Base-by-base conservation (phyloP, 2,113 vertebrate species). In the Phalacrocorax brasilianus region DNA sequence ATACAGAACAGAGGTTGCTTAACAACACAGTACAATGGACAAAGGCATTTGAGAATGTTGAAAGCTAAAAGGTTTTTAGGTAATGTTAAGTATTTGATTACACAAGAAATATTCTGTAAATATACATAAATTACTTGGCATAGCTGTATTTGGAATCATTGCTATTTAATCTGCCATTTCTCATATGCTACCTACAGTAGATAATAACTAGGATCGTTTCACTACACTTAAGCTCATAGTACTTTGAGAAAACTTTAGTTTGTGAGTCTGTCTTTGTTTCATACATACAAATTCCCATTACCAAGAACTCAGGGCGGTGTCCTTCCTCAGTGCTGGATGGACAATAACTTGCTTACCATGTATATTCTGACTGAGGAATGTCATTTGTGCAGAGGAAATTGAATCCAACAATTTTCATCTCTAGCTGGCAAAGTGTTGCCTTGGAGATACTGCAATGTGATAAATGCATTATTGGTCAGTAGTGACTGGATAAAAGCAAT, bases 381-480 rank as follows among this genome's bases (percentile, higher is more conserved):
- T 79, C 85, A 94, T 96, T 92, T 97, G 28, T 90, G 50, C 59
- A 73, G 30, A 52, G 62, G 40, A 91, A 90, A 85, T 53, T 38
- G 50, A 96, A 85, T 55, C 56, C 55, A 93, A 77, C 38, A 44
- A 32, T 80, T 96, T 89, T 91, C 63, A 82, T 84, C 58, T 73
- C 44, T 61, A 70, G 66, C 67, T 78, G 86, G 76, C 45, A 89
- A 86, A 85, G 72, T 65, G 83, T 96, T 97, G 95, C 95, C 84
- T 93, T 96, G 94, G 92, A 97, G 97, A 97, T 95, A 95, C 35
- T 88, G 56, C 73, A 94, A 55, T 47, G 59, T 50, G 83, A 89
- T 94, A 97, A 97, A 96, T 82, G 93, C 59, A 67, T 96, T 95
- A 94, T 77, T 96, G 95, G 82, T 97, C 91, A 96, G 83, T 95